phyloP scores from a whole-genome alignment of 2,797 vertebrate species.

The Hybognathus amarus region DNA sequence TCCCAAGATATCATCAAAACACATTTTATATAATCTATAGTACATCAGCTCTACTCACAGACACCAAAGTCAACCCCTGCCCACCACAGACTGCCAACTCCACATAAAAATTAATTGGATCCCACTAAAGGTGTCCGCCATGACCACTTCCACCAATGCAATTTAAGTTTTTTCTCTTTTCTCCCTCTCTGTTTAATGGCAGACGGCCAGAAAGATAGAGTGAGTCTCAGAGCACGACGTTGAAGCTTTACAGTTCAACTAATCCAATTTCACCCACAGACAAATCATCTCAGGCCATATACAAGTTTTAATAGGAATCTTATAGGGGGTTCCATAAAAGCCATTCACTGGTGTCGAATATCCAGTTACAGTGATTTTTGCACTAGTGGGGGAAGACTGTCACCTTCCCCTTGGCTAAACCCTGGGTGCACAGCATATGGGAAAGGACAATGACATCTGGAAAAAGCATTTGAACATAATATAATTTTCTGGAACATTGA shows the following conservation, averaged over 20 bases:
- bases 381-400: slow-evolving; percentile 29
- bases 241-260: slow-evolving; percentile 70
- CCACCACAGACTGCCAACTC: slow-evolving; percentile 64
- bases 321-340: slow-evolving; percentile 72
- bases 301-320: slow-evolving; percentile 65
- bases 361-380: slow-evolving; percentile 71
- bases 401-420: slow-evolving; percentile 36
- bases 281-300: slow-evolving; percentile 74
- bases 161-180: slow-evolving; percentile 67
- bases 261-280: slow-evolving; percentile 78
- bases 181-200: slow-evolving; percentile 69
- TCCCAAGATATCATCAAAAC: neutral
- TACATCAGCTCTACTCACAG: slow-evolving; percentile 2
- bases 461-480: slow-evolving; percentile 31
- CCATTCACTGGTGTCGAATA: slow-evolving; percentile 68
- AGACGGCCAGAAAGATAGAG: slow-evolving; percentile 46
- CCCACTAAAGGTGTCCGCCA: slow-evolving; percentile 73
- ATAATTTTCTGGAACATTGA: slow-evolving; percentile 33
- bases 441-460: slow-evolving; percentile 34
- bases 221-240: slow-evolving; percentile 32
- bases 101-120: slow-evolving; percentile 75
- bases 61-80: slow-evolving; percentile 64
- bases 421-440: slow-evolving; percentile 30
- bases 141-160: slow-evolving; percentile 72
- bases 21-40: slow-evolving; percentile 10